phyloP scores from a whole-genome alignment of 2,113 vertebrate genomes.

The Grammomys surdaster region DNA sequence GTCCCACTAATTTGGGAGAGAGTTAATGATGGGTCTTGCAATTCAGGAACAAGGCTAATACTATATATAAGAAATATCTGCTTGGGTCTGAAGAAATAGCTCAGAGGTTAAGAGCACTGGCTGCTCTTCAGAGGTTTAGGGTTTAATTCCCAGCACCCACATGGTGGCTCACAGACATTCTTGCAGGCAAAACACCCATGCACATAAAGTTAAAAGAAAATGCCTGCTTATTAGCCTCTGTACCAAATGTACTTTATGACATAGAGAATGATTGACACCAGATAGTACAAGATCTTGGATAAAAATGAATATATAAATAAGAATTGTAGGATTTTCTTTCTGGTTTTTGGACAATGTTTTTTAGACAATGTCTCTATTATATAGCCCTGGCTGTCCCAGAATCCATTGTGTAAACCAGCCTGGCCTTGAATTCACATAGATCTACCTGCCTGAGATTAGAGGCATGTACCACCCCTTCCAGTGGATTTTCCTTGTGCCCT shows the following conservation, averaged over 20 bases:
- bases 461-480: background rate
- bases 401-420: background rate
- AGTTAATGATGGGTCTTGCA: background rate
- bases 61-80: background rate
- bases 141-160: background rate
- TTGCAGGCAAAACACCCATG: background rate
- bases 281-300: constrained; percentile 51
- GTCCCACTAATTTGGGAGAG: background rate
- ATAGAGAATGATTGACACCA: background rate
- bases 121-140: background rate
- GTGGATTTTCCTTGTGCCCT: background rate
- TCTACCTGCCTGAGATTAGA: background rate
- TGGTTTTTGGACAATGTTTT: background rate
- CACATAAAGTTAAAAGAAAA: background rate
- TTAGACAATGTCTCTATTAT: background rate
- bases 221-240: background rate
- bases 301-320: constrained; percentile 18
- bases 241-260: background rate
- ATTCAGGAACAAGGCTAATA: background rate
- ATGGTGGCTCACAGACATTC: background rate
- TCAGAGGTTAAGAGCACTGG: background rate
- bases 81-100: background rate
- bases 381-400: background rate
- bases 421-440: background rate
- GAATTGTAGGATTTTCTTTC: background rate